Conservation (phyloP, 2,113 vertebrate species). For the Callochromis pleurospilus region DNA sequence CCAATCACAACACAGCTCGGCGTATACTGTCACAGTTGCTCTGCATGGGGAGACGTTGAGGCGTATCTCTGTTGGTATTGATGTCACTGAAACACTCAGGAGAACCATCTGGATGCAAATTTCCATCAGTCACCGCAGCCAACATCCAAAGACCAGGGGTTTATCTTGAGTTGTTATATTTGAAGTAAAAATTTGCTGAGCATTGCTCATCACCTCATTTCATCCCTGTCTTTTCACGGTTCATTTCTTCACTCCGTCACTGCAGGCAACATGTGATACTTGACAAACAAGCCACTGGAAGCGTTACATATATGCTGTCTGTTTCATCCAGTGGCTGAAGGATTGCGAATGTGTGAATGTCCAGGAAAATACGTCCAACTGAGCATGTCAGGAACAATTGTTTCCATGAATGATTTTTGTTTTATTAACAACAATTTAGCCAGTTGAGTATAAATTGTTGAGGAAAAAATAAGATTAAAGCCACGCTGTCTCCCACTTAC, state of each 20-base stretch:
- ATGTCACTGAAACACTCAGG: conserved; percentile 40
- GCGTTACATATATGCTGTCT: neutral
- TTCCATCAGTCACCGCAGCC: neutral
- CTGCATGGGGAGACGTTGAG: conserved; percentile 31
- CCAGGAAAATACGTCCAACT: neutral
- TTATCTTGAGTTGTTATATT: neutral
- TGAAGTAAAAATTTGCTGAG: neutral
- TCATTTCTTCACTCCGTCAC: neutral
- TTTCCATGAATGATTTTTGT: neutral
- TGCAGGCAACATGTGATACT: neutral
- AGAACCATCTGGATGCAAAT: conserved; percentile 42
- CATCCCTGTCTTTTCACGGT: neutral
- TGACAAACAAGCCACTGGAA: neutral
- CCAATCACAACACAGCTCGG: conserved; percentile 69
- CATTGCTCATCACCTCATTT: neutral
- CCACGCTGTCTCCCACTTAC: neutral
- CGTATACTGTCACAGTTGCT: conserved; percentile 29
- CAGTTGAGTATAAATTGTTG: neutral
- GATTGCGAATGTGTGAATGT: neutral
- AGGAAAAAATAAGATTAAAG: neutral
- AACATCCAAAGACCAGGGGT: neutral
- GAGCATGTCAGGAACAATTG: neutral
- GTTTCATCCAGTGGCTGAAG: neutral
- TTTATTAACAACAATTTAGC: neutral
- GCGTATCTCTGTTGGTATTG: conserved; percentile 60